Evolutionary conservation across 2,113 vertebrate species (phyloP), one percentile per base, ranked within the genome.

Genomic region (Macrotis lagotis): DNA sequence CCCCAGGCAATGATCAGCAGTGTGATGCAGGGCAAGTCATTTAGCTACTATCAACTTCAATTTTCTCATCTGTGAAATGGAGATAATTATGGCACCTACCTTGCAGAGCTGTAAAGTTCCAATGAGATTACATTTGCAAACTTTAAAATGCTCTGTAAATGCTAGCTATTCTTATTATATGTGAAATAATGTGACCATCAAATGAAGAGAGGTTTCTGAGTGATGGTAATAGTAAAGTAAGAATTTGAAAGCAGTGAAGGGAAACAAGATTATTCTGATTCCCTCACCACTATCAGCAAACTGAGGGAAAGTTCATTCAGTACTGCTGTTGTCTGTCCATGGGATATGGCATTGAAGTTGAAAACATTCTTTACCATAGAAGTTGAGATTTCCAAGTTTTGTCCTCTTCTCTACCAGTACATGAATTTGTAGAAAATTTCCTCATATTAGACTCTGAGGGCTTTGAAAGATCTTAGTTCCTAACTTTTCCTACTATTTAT

Each of bases 41-140:
- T 93, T 94, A 90, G 50, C 8, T 0, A 7, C 25, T 4, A 24
- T 16, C 25, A 83, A 8, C 90, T 55, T 96, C 51, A 91, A n/a
- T 93, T 96, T 96, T 66, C 89, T 8, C 12, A 92, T 37, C 50
- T 92, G 47, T 91, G 94, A 95, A 95, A 50, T 55, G 92, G 93
- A 37, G 74, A 91, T 93, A 94, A 74, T 48, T 66, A 92, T 59
- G 90, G 83, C 25, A 55, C 16, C 49, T 22, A 47, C 0, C 31
- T 52, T 14, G n/a, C 16, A 55, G 93, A 44, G 2, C 22, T 83
- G 5, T 24, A 83, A 83, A 83, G 19, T 2, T 74, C 16, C 66
- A 8, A 83, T 24, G 66, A 83, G n/a, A 83, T 83, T 44, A 44
- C n/a, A 44, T 83, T 6, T 44, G n/a, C n/a, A n/a, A n/a, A n/a